Evolutionary conservation across 2,888 invertebrate genomes (phyloP), one percentile per base, ranked within the genome.

Genomic region (Malacosoma neustria): DNA sequence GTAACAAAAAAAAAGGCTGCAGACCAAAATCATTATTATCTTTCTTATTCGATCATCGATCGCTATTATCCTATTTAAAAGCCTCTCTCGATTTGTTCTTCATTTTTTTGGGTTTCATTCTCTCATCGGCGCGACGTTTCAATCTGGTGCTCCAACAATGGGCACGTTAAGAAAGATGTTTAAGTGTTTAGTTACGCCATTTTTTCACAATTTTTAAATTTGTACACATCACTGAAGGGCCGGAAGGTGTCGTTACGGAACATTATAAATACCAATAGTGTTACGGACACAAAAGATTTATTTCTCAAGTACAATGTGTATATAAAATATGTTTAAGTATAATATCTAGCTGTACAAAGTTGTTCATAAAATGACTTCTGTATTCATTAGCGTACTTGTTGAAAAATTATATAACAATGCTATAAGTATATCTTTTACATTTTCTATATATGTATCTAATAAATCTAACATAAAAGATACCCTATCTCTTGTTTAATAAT

Each of bases 61-160:
- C 74, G 79, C 84, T 74, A 84, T 85, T 85, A 84, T 84, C 74
- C 81, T 79, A 79, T 80, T 81, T 84, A 81, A 82, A 84, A 75
- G 80, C 76, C 72, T 81, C 74, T 80, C 74, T 81, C 73, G 80
- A 84, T 84, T 84, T 82, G 84, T 82, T 80, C 82, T 81, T 57
- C 54, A 43, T 69, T 75, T 75, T 76, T 81, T 72, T 65, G 59
- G 51, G 46, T 57, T 69, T 72, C 72, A 69, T 76, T 77, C 73
- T 72, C 65, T 61, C 65, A 71, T 71, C 73, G 66, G 69, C 39
- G 22, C 22, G 22, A 22, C 77, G 72, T 75, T 79, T 81, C 80
- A 75, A 81, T 77, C 72, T 79, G 62, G 64, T 60, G 52, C 59
- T 54, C 57, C 66, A 72, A 85, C 85, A 85, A 85, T 79, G 68